Conservation (phyloP, 2,113 vertebrate species). For the Danionella cerebrum region DNA sequence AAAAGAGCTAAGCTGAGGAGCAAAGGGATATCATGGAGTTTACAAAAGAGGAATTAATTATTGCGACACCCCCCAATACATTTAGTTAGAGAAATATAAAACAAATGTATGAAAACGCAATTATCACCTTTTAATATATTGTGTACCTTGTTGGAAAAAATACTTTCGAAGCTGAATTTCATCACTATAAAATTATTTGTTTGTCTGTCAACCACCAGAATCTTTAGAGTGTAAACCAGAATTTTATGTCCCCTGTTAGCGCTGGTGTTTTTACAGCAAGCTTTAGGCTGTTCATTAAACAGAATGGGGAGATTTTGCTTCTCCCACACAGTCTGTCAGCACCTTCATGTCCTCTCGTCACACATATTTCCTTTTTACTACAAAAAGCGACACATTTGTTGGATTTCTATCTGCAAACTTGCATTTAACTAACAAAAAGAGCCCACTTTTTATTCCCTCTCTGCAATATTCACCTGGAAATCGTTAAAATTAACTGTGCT, state of each 20-base stretch:
- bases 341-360: constrained; percentile 20
- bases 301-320: constrained; percentile 32
- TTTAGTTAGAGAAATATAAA: too few species aligned
- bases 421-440: constrained; percentile 30
- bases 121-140: too few species aligned
- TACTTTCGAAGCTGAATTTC: neutral
- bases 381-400: constrained; percentile 32
- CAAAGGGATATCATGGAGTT: constrained; percentile 9
- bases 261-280: constrained; percentile 36
- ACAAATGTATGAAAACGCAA: too few species aligned
- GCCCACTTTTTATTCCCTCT: neutral
- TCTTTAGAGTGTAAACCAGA: constrained; percentile 27
- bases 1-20: constrained; percentile 18
- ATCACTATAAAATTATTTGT: constrained; percentile 5
- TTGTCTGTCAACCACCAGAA: constrained; percentile 8
- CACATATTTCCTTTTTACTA: constrained; percentile 35
- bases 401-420: constrained; percentile 29
- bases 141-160: too few species aligned
- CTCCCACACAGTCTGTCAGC: constrained; percentile 35
- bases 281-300: constrained; percentile 42
- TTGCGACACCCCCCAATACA: neutral
- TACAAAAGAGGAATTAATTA: neutral
- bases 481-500: constrained; percentile 42
- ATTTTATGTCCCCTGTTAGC: constrained; percentile 38
- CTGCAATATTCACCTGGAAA: constrained; percentile 7